These are phyloP conservation scores for Chiridota heheva DNA, from an alignment of 35 echinoderm and acorn worm species.

Conservation along the genomic window DNA sequence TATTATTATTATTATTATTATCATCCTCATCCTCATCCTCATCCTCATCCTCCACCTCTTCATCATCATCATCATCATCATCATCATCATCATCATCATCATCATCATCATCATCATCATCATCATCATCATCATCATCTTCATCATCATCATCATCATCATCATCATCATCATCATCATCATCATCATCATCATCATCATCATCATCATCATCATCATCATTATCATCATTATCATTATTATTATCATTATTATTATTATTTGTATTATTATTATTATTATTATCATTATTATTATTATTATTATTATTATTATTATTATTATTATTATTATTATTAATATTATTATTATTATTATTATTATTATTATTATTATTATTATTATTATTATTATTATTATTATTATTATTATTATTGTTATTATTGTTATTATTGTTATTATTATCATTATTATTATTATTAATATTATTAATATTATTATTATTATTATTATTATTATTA, in stretches of 20 bases:
- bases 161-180: neutral
- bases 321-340: neutral
- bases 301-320: neutral
- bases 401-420: too few species aligned
- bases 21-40: too few species aligned
- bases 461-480: too few species aligned
- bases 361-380: too few species aligned
- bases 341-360: neutral
- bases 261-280: too few species aligned
- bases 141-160: neutral
- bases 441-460: too few species aligned
- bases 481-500: too few species aligned
- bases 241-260: neutral
- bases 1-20: too few species aligned
- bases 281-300: constrained; percentile 1
- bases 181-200: neutral
- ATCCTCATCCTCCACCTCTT: too few species aligned
- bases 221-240: neutral
- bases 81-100: constrained; percentile 4
- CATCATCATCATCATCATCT: neutral
- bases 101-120: constrained; percentile 5
- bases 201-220: neutral
- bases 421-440: too few species aligned
- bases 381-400: too few species aligned
- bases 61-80: too few species aligned